phyloP scores from a whole-genome alignment of 2,888 invertebrate species.

The Phengaris arion region DNA sequence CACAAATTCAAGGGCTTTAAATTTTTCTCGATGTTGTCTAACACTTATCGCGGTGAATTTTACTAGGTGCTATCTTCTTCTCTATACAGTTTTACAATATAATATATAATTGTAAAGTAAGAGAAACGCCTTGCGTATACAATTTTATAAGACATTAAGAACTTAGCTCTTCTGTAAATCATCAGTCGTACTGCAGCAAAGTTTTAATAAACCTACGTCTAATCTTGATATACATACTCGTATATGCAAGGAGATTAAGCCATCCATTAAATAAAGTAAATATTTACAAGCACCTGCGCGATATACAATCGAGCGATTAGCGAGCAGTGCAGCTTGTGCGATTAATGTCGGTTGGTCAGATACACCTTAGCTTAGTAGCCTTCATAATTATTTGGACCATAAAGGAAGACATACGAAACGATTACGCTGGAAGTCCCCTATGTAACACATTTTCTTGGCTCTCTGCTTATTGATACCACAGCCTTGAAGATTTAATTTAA shows the following conservation, averaged over 20 bases:
- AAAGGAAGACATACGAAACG: background rate
- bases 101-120: too few species aligned
- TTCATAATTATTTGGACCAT: background rate
- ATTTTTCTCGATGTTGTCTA: too few species aligned
- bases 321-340: slow-evolving; percentile 4
- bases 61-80: too few species aligned
- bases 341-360: background rate
- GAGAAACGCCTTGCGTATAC: too few species aligned
- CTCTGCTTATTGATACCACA: background rate
- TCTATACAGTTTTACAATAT: too few species aligned
- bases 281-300: slow-evolving; percentile 7
- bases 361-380: background rate
- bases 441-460: background rate
- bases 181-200: background rate
- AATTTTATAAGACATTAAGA: background rate
- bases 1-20: too few species aligned
- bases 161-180: background rate
- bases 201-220: background rate
- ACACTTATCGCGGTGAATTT: too few species aligned
- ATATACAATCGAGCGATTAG: background rate
- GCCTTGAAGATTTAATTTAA: background rate
- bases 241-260: background rate
- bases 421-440: too few species aligned
- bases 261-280: slow-evolving; percentile 1
- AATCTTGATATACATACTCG: too few species aligned